Conservation (phyloP, 2,113 vertebrate species). For the Mastomys coucha region DNA sequence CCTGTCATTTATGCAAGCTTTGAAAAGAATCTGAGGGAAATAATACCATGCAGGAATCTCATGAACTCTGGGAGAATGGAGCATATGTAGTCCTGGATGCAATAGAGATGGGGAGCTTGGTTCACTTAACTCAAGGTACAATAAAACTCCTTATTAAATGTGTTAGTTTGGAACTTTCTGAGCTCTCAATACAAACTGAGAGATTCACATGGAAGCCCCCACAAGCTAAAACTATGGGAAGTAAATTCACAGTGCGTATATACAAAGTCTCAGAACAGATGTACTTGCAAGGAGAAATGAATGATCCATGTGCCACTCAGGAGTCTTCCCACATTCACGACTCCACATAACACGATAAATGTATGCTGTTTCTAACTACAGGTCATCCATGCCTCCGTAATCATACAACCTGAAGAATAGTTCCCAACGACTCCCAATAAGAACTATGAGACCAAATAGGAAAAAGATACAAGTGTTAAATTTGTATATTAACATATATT, state of each 20-base stretch:
- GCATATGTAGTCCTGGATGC: not conserved
- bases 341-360: not conserved
- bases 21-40: constrained; percentile 26
- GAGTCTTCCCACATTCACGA: not conserved
- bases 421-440: not conserved
- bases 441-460: constrained; percentile 12
- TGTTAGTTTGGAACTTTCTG: not conserved
- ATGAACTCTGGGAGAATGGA: not conserved
- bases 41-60: not conserved
- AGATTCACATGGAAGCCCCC: not conserved
- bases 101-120: not conserved
- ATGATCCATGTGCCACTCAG: not conserved
- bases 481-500: not conserved
- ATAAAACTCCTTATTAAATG: not conserved
- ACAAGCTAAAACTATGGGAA: not conserved
- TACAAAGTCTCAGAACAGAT: not conserved
- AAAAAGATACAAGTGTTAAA: constrained; percentile 3
- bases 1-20: constrained; percentile 1
- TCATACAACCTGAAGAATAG: not conserved
- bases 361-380: not conserved
- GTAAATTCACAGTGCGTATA: not conserved
- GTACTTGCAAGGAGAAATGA: not conserved
- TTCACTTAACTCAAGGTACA: not conserved
- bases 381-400: not conserved
- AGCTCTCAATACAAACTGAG: not conserved